phyloP scores from a whole-genome alignment of 2,113 vertebrate genomes.

The Poeciliopsis retropinna region DNA sequence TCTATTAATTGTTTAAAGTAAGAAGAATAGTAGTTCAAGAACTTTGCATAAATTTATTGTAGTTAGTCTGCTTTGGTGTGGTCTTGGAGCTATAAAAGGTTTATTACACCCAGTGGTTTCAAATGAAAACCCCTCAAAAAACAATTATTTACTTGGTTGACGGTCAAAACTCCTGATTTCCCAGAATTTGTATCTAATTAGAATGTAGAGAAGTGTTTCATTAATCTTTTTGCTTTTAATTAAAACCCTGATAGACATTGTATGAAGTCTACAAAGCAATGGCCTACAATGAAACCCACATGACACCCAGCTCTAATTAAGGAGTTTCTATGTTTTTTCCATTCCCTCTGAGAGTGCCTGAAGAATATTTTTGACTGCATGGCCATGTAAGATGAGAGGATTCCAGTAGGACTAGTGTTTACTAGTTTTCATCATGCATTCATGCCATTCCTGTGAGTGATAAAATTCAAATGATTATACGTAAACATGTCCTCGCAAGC shows the following conservation, averaged over 20 bases:
- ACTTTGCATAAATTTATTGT: neutral
- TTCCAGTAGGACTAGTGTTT: neutral
- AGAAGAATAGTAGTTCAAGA: neutral
- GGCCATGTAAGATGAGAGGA: neutral
- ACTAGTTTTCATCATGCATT: neutral
- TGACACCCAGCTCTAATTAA: conserved; percentile 2
- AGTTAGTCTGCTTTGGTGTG: neutral
- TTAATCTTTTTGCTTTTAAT: conserved; percentile 8
- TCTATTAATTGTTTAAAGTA: neutral
- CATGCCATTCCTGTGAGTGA: conserved; percentile 9
- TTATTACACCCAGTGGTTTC: neutral
- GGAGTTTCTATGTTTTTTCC: neutral
- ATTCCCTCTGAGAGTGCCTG: neutral
- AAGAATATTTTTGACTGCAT: neutral
- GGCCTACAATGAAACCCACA: neutral
- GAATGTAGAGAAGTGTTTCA: neutral
- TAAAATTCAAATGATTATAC: conserved; percentile 22
- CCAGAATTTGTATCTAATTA: neutral
- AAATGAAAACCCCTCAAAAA: conserved; percentile 9
- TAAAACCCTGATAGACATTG: neutral
- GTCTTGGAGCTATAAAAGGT: neutral
- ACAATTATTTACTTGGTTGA: neutral
- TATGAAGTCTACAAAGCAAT: conserved; percentile 17
- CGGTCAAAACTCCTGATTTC: conserved; percentile 21
- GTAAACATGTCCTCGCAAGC: conserved; percentile 21